phyloP scores from a whole-genome alignment of 2,113 vertebrate genomes.

The Gallinago jamesoni region DNA sequence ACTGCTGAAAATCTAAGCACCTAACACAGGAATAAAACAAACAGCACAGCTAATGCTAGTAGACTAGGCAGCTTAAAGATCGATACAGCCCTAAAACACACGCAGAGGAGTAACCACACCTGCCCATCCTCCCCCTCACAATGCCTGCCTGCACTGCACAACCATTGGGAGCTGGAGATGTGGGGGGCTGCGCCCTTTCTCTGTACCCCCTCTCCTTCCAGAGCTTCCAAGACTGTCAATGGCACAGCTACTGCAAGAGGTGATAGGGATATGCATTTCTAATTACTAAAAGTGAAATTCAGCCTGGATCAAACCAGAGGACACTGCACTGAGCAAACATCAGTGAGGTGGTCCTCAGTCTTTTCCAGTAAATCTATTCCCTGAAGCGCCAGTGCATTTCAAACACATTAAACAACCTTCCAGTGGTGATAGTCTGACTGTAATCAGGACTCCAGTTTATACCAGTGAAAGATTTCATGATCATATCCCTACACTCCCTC shows the following conservation, averaged over 20 bases:
- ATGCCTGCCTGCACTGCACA: accelerated
- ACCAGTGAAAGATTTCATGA: neutral
- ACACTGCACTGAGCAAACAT: neutral
- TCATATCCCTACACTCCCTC: neutral
- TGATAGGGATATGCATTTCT: neutral
- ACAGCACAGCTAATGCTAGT: neutral
- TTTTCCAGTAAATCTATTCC: neutral
- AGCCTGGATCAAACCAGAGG: constrained; percentile 1
- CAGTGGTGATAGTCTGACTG: neutral
- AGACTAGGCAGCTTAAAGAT: neutral
- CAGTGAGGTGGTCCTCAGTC: neutral
- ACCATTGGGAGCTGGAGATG: accelerated
- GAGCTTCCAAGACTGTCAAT: neutral
- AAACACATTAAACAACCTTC: neutral
- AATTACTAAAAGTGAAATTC: neutral
- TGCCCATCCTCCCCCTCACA: neutral
- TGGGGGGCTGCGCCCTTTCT: neutral
- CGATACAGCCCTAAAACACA: neutral
- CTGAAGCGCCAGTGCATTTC: neutral
- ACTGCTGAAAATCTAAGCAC: neutral
- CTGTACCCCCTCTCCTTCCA: neutral
- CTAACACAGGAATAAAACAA: neutral
- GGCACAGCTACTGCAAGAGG: neutral
- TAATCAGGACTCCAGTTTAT: neutral
- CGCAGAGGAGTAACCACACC: neutral